Evolutionary conservation across 2,113 vertebrate species (phyloP).

Genomic region (Pteropus alecto): DNA sequence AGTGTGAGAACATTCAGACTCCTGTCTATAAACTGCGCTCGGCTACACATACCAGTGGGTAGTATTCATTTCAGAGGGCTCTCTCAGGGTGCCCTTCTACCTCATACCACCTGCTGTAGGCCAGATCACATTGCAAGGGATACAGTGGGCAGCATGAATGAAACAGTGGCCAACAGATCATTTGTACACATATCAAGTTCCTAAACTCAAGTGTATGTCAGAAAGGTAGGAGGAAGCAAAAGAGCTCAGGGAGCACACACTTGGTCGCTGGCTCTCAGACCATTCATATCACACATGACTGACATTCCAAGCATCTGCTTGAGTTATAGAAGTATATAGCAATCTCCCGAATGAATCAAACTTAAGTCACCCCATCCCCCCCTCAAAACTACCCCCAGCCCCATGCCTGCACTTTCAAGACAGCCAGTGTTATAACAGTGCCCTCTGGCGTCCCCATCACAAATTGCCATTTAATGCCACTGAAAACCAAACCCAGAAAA

Average conservation of each 20-base stretch:
- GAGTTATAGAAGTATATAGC: background rate
- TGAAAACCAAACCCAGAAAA: conserved; percentile 11
- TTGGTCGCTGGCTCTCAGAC: background rate
- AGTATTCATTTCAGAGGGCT: conserved; percentile 53
- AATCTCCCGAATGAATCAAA: background rate
- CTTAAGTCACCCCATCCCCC: background rate
- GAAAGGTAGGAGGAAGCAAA: background rate
- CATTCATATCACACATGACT: background rate
- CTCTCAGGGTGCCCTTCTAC: background rate
- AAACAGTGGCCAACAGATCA: conserved; percentile 55
- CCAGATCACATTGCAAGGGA: conserved; percentile 66
- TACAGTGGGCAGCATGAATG: conserved; percentile 51
- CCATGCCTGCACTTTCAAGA: background rate
- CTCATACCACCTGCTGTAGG: conserved; percentile 60
- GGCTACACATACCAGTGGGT: background rate
- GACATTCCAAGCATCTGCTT: background rate
- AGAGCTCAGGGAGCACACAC: background rate
- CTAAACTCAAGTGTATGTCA: background rate
- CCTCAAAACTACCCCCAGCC: background rate
- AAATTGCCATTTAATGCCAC: background rate
- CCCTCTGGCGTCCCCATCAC: conserved; percentile 61
- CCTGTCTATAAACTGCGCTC: background rate
- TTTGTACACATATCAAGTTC: conserved; percentile 55
- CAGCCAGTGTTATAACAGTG: conserved; percentile 32
- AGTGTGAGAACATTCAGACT: background rate